These are phyloP conservation scores for Athripsodes cinereus DNA, from an alignment of 2,888 invertebrate species.

Conservation along the genomic window DNA sequence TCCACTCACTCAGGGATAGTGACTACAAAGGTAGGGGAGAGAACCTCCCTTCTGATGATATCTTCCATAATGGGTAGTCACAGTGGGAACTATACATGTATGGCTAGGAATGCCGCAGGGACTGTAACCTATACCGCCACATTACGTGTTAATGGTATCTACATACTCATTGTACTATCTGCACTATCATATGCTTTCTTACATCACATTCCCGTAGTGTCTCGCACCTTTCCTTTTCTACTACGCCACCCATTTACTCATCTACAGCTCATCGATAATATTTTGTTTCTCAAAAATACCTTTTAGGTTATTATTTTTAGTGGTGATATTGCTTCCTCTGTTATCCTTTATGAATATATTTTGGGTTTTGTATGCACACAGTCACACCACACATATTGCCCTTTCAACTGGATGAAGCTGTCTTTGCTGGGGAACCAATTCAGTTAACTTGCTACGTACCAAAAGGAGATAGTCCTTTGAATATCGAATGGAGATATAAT, in stretches of 20 bases:
- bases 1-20: constrained; percentile 51
- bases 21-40: constrained; percentile 57
- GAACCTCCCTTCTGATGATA: constrained; percentile 65
- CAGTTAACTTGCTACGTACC: constrained; percentile 61
- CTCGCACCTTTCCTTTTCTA: not conserved
- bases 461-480: constrained; percentile 68
- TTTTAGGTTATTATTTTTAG: no score
- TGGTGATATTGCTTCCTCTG: no score
- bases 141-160: constrained; percentile 47
- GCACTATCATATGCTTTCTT: not conserved
- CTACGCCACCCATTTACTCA: not conserved
- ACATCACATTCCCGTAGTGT: not conserved
- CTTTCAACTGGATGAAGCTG: constrained; percentile 53
- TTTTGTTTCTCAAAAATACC: no score
- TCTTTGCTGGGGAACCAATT: constrained; percentile 56
- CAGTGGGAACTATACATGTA: constrained; percentile 70
- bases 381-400: constrained; percentile 59
- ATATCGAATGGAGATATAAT: constrained; percentile 62
- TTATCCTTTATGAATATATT: no score
- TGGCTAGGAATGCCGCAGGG: constrained; percentile 67
- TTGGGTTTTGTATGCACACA: constrained; percentile 32
- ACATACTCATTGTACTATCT: no score
- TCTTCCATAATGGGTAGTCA: constrained; percentile 64
- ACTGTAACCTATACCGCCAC: constrained; percentile 58
- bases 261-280: no score